These are phyloP conservation scores for Callosobruchus maculatus DNA, from an alignment of 2,888 invertebrate species.

Conservation along the genomic window DNA sequence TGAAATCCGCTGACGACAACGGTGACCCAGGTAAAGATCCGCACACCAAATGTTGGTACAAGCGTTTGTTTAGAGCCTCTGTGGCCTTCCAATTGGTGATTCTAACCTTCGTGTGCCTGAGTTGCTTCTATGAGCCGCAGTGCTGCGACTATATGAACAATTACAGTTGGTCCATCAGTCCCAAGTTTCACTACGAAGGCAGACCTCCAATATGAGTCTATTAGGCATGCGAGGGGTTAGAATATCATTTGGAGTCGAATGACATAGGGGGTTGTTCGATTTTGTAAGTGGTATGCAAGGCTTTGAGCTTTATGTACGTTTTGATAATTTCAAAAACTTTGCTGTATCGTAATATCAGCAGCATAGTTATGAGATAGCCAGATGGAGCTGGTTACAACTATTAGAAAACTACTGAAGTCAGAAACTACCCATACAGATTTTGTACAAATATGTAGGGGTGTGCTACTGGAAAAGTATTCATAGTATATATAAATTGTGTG, in stretches of 20 bases:
- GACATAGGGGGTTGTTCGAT: not conserved
- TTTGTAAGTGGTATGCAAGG: not conserved
- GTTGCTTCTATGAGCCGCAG: slow-evolving; percentile 71
- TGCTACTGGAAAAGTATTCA: not conserved
- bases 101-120: slow-evolving; percentile 68
- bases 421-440: not conserved
- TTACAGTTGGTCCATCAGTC: slow-evolving; percentile 70
- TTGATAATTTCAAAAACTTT: not conserved
- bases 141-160: slow-evolving; percentile 79
- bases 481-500: not conserved
- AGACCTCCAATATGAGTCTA: slow-evolving; percentile 70
- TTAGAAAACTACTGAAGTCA: not conserved
- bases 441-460: not conserved
- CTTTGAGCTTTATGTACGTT: not conserved
- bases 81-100: slow-evolving; percentile 74
- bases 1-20: slow-evolving; percentile 44
- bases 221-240: not conserved
- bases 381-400: not conserved
- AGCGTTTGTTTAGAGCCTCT: slow-evolving; percentile 69
- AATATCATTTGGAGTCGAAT: not conserved
- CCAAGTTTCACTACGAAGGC: slow-evolving; percentile 76
- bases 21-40: slow-evolving; percentile 55
- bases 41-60: slow-evolving; percentile 59
- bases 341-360: not conserved
- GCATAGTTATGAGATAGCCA: too few species aligned